Conservation (phyloP, 2,113 vertebrate species). For the Loxodonta africana region DNA sequence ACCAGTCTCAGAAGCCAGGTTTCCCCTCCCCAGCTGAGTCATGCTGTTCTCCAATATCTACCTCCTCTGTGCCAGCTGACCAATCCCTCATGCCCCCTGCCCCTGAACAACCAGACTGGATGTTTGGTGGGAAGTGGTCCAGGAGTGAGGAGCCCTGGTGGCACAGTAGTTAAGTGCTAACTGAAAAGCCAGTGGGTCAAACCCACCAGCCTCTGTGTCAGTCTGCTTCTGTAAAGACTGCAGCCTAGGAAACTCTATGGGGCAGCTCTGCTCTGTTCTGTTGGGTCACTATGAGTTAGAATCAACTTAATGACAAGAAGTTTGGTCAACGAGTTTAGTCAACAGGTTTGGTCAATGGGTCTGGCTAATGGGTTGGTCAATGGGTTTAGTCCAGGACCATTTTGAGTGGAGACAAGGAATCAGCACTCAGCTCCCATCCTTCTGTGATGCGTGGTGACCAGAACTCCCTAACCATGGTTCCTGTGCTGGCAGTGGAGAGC, state of each 20-base stretch:
- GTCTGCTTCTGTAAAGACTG: background rate
- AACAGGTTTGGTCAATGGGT: background rate
- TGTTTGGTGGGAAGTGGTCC: background rate
- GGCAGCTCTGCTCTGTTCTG: background rate
- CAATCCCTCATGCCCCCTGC: background rate
- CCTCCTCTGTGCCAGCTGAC: rapidly evolving
- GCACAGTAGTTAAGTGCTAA: background rate
- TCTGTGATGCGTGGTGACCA: background rate
- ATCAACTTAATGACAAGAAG: background rate
- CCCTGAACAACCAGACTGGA: background rate
- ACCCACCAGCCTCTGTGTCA: background rate
- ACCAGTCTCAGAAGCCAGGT: background rate
- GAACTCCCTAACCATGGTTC: background rate
- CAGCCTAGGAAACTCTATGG: background rate
- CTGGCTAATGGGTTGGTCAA: background rate
- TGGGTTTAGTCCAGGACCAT: background rate
- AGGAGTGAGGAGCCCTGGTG: background rate
- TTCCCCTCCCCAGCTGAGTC: background rate
- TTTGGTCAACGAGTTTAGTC: background rate
- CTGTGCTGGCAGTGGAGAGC: background rate
- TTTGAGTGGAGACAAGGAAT: background rate
- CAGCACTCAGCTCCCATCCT: background rate
- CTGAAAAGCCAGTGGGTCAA: background rate
- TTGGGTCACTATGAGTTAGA: background rate
- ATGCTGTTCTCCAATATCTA: rapidly evolving